Percentiles rank a stretch among this genome's conserved stretches.
Evolutionary conservation across 2,888 invertebrate genomes (phyloP).

Genomic region (Melangyna quadrimaculata): DNA sequence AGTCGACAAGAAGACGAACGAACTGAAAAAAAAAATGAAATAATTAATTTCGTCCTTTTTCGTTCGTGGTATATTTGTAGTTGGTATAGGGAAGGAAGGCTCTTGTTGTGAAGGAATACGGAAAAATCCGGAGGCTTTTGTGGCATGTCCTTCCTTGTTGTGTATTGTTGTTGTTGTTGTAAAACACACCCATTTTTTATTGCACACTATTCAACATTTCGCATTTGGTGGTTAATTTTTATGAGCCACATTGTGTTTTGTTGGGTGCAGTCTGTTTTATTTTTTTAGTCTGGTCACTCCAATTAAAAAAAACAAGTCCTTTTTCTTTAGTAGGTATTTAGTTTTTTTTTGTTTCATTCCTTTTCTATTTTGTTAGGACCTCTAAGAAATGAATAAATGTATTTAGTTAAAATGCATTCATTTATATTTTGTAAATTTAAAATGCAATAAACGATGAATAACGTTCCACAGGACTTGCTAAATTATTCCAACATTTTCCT

Average conservation of each 20-base stretch:
- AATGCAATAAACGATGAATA: slow-evolving; percentile 52
- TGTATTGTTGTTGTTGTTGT: slow-evolving; percentile 44
- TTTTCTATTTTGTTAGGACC: background rate
- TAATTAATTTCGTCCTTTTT: slow-evolving; percentile 66
- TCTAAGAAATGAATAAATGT: slow-evolving; percentile 25
- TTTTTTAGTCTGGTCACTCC: slow-evolving; percentile 15
- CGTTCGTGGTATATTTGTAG: slow-evolving; percentile 3
- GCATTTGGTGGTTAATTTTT: slow-evolving; percentile 68
- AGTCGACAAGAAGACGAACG: slow-evolving; percentile 5
- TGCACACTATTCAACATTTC: slow-evolving; percentile 65
- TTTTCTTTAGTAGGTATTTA: background rate
- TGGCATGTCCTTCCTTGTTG: slow-evolving; percentile 47
- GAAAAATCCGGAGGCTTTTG: slow-evolving; percentile 37
- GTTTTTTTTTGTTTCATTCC: background rate
- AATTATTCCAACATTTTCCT: slow-evolving; percentile 56
- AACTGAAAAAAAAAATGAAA: slow-evolving; percentile 42
- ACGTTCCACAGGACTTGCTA: slow-evolving; percentile 35
- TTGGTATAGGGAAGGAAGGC: slow-evolving; percentile 19
- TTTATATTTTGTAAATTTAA: slow-evolving; percentile 43
- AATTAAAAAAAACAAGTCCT: slow-evolving; percentile 39
- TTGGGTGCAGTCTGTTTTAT: slow-evolving; percentile 59
- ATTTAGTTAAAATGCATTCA: slow-evolving; percentile 5
- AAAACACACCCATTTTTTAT: slow-evolving; percentile 71
- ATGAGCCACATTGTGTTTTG: slow-evolving; percentile 57
- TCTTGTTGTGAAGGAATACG: slow-evolving; percentile 6